A percentile compares a stretch with the other conserved stretches of the same genome.
phyloP scores from a whole-genome alignment of 2,888 invertebrate genomes.

The Megamerina dolium region DNA sequence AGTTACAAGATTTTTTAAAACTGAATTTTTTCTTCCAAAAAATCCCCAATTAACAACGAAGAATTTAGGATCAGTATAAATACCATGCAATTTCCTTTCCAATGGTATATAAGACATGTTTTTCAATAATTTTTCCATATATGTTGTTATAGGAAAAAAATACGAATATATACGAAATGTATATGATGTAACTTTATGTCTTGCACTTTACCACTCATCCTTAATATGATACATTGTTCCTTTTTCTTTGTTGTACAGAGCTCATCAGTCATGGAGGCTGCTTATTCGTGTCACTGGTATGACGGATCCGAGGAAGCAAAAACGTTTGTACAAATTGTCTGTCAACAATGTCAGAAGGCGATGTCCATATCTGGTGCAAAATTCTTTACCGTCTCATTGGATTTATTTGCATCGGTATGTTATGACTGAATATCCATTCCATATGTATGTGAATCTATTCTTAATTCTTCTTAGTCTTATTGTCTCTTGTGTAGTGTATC shows the following conservation, averaged over 20 bases:
- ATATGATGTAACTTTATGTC: no score
- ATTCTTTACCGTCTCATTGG: slow-evolving; percentile 81
- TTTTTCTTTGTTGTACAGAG: slow-evolving; percentile 58
- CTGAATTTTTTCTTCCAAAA: no score
- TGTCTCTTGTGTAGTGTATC: neutral
- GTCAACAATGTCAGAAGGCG: slow-evolving; percentile 84
- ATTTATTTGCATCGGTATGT: slow-evolving; percentile 81
- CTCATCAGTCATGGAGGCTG: slow-evolving; percentile 87
- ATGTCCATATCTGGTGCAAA: slow-evolving; percentile 85
- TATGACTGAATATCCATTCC: neutral
- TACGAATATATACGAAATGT: no score
- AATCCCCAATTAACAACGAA: no score
- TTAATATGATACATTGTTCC: no score
- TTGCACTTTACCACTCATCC: no score
- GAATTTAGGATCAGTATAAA: no score
- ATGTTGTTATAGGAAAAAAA: no score
- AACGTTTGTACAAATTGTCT: slow-evolving; percentile 85
- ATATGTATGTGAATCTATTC: slow-evolving; percentile 2
- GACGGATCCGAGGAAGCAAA: slow-evolving; percentile 86
- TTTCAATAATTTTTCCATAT: no score
- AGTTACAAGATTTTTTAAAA: no score
- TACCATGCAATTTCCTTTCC: no score
- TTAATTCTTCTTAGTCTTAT: neutral
- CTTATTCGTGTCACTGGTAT: slow-evolving; percentile 86
- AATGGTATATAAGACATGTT: no score